These are phyloP conservation scores for Steinernema khuongi DNA, from an alignment of 1,140 invertebrate genomes.

Conservation along the genomic window DNA sequence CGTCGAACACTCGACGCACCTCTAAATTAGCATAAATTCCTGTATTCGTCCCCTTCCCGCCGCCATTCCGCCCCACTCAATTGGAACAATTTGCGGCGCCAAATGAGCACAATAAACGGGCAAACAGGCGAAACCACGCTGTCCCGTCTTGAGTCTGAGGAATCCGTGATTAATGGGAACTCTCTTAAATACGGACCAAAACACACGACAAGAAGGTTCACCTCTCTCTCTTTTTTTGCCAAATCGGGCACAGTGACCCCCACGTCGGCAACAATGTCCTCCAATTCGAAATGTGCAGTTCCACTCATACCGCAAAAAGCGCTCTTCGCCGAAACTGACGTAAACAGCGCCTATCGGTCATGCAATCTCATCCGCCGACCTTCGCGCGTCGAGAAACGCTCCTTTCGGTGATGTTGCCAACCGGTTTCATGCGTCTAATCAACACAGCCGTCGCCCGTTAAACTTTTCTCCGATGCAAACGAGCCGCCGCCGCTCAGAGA, in stretches of 20 bases:
- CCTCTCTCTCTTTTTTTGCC: too few relatives aligned
- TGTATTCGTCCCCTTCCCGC: not conserved
- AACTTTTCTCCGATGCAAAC: not conserved
- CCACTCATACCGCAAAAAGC: too few relatives aligned
- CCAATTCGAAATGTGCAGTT: too few relatives aligned
- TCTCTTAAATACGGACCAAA: not conserved
- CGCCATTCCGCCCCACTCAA: not conserved
- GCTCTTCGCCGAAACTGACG: not conserved
- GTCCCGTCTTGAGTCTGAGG: not conserved
- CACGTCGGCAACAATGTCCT: too few relatives aligned
- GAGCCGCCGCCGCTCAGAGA: not conserved
- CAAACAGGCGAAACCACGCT: not conserved
- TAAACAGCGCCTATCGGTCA: constrained; percentile 11
- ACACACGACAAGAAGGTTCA: too few relatives aligned
- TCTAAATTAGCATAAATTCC: not conserved
- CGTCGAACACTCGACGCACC: too few relatives aligned
- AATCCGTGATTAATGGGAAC: not conserved
- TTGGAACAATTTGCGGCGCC: not conserved
- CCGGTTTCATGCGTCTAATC: not conserved
- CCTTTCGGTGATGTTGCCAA: not conserved
- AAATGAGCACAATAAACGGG: too few relatives aligned
- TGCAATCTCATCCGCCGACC: constrained; percentile 1
- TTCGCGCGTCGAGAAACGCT: not conserved
- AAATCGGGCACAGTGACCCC: too few relatives aligned
- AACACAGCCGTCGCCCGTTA: not conserved